Evolutionary conservation across 2,797 vertebrate genomes (phyloP).

Genomic region (Acrossocheilus fasciatus): DNA sequence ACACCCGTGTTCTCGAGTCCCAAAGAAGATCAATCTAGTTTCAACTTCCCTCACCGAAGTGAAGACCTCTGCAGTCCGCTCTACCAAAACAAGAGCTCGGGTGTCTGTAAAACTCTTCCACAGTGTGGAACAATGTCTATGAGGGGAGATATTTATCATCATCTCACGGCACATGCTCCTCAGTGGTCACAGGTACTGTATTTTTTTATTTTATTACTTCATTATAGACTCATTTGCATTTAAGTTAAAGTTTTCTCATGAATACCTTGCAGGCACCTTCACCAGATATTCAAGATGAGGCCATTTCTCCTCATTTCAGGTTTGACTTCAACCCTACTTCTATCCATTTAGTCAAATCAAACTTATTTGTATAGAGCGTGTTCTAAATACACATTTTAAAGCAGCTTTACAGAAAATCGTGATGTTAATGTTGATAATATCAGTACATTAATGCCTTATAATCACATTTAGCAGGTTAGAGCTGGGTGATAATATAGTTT

Average conservation of each 20-base stretch:
- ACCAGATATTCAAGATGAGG: conserved; percentile 48
- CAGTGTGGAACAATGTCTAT: conserved; percentile 11
- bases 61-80: conserved; percentile 50
- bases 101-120: conserved; percentile 40
- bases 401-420: neutral
- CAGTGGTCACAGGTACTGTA: conserved; percentile 56
- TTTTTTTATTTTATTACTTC: neutral
- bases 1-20: conserved; percentile 43
- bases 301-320: conserved; percentile 53
- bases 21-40: conserved; percentile 48
- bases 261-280: conserved; percentile 32
- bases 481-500: neutral
- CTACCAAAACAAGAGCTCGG: conserved; percentile 40
- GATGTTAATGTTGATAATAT: neutral
- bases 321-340: conserved; percentile 37
- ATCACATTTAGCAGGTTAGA: neutral
- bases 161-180: conserved; percentile 25
- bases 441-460: too few relatives aligned
- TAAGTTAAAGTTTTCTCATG: neutral
- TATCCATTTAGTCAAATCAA: neutral
- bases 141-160: conserved; percentile 47
- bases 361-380: neutral
- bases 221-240: neutral
- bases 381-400: neutral
- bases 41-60: conserved; percentile 49